Percentiles rank a stretch among this genome's conserved stretches.
Conservation (phyloP, 2,113 vertebrate genomes). For the Dicrurus megarhynchus region DNA sequence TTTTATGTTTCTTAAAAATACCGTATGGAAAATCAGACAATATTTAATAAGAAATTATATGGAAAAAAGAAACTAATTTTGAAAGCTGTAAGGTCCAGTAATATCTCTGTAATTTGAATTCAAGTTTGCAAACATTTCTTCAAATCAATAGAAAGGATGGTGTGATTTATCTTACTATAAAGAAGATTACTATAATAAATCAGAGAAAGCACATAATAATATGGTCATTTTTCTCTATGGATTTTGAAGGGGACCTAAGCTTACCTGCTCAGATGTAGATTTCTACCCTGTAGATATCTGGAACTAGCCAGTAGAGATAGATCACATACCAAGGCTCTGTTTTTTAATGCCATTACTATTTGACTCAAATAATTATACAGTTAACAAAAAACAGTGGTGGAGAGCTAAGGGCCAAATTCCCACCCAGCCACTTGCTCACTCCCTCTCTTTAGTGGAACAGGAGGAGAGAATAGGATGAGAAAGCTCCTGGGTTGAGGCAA, state of each 20-base stretch:
- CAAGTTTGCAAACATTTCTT: not conserved
- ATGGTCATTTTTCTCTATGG: not conserved
- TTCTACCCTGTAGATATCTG: not conserved
- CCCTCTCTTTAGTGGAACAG: not conserved
- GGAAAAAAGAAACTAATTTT: not conserved
- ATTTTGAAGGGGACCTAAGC: not conserved
- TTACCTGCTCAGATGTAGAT: not conserved
- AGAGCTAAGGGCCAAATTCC: not conserved
- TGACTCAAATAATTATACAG: not conserved
- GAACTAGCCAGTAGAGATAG: not conserved
- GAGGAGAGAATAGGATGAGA: not conserved
- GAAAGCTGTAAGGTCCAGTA: not conserved
- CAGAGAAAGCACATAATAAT: not conserved
- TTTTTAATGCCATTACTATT: not conserved
- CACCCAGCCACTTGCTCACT: not conserved
- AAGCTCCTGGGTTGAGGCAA: not conserved
- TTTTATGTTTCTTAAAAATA: not conserved
- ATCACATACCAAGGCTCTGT: not conserved
- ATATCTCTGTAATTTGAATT: not conserved
- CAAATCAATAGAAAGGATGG: not conserved
- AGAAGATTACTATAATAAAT: not conserved
- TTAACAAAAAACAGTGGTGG: not conserved
- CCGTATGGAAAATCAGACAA: not conserved
- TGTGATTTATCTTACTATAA: not conserved
- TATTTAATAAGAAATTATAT: not conserved